Base-by-base conservation (phyloP, 2,113 vertebrate species). In the Brachyhypopomus gauderio region DNA sequence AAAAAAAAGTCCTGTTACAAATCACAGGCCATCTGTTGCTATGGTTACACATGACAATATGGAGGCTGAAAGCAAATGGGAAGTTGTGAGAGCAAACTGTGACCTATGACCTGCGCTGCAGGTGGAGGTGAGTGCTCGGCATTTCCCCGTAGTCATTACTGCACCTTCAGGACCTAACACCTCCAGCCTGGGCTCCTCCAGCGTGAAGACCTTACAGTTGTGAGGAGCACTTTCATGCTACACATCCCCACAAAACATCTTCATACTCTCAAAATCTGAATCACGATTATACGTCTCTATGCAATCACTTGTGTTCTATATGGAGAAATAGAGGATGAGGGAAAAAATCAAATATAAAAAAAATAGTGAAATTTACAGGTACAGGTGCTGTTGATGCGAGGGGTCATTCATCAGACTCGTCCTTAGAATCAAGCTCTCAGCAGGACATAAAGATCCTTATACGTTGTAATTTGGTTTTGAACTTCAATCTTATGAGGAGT, bases 41-140 rank as follows among this genome's bases (percentile, higher is more conserved):
- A 89, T 88, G 84, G 90, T 78, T 86, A 90, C 82, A 34, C 56
- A 55, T 87, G 83, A 81, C 77, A 79, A 80, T 74, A 78, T 73
- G 81, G 75, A 78, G 85, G 81, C 45, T 82, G 66, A 83, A 83
- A 38, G 85, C 80, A 72, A 77, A 83, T 75, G 41, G 60, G 80
- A 81, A 66, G 80, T 79, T 84, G 75, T 85, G 36, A 60, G 67
- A 59, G 76, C 55, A 41, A 77, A 80, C 30, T 30, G 30, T 30
- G 30, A 30, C 48, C 75, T 67, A 64, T 41, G 82, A 67, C 34
- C 41, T 64, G 52, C 71, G 72, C 72, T 78, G 62, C 60, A 80
- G 34, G 34, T 83, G 58, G 64, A 81, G 71, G 77, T 79, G 80
- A 80, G 72, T 22, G 4, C 6, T 69, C 83, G 83, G 82, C 73